Evolutionary conservation across 2,888 invertebrate species (phyloP), one percentile per base, ranked within the genome.

Genomic region (Epiblema foenella): DNA sequence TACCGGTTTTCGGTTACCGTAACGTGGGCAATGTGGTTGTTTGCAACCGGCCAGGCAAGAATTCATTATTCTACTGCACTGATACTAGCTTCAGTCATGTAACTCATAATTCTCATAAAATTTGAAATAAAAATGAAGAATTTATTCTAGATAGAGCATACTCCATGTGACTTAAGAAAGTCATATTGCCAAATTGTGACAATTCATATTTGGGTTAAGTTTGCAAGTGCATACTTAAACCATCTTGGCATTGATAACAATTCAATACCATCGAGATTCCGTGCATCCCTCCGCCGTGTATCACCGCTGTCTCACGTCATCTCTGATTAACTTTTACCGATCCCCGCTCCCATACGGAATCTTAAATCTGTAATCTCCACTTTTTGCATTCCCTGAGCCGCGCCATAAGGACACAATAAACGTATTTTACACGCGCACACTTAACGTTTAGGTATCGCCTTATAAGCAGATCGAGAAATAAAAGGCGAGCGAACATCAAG

Each of bases 401-500:
- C 81, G 80, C 87, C 81, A 87, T 89, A 91, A 90, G 88, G 86
- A 88, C 86, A 91, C 91, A 88, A 92, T 92, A 91, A 91, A 91
- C 87, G 88, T 91, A 92, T 91, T 89, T 92, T 90, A 93, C 89
- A 88, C 89, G 84, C 90, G 91, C 89, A 90, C 90, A 91, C 91
- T 91, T 90, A 91, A 90, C 87, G 86, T 89, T 91, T 88, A 91
- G 60, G 66, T 91, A 91, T 89, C 90, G 89, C 92, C 90, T 91
- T 93, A 92, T 93, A 93, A 93, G 93, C 91, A 93, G 91, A 92
- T 90, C 90, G 89, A 88, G 90, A 89, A 89, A 93, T 91, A 93
- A 93, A 93, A 91, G 89, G 85, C 89, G 90, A 85, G 81, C 86
- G 89, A 88, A 92, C 89, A 91, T 93, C 93, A 91, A 90, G 92